Percentiles rank a stretch among this genome's conserved stretches.
These are phyloP conservation scores for Geopemphigus sp. DNA, from an alignment of 1,140 invertebrate genomes.

Conservation along the genomic window DNA sequence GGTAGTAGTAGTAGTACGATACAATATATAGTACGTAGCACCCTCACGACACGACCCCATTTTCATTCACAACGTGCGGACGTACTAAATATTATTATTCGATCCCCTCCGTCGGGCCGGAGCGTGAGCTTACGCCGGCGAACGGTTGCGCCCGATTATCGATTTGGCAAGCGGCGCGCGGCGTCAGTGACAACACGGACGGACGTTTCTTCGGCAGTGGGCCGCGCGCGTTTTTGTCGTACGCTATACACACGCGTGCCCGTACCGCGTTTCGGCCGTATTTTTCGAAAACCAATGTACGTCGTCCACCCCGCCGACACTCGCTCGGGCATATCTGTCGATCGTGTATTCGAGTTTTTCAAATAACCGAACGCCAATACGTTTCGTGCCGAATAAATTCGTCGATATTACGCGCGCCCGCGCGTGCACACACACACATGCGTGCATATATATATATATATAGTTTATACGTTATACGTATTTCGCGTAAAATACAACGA, in stretches of 20 bases:
- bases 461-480: too few relatives aligned
- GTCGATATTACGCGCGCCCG: too few relatives aligned
- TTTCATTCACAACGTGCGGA: neutral
- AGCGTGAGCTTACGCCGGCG: neutral
- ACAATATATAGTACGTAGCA: neutral
- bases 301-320: too few relatives aligned
- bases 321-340: too few relatives aligned
- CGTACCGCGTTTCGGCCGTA: neutral
- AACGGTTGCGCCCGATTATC: constrained; percentile 16
- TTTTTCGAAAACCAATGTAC: too few relatives aligned
- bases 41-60: neutral
- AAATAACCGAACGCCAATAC: neutral
- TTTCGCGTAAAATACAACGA: too few relatives aligned
- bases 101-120: neutral
- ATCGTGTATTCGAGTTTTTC: too few relatives aligned
- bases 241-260: neutral
- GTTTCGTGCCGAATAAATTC: too few relatives aligned
- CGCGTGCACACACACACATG: neutral
- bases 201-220: neutral
- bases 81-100: neutral
- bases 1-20: too few relatives aligned
- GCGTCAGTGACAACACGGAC: constrained; percentile 30
- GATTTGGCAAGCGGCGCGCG: neutral
- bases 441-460: neutral
- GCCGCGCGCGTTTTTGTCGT: neutral